A percentile compares a stretch with the other conserved stretches of the same genome.
Evolutionary conservation across 2,888 invertebrate species (phyloP).

Genomic region (Therioaphis trifolii): DNA sequence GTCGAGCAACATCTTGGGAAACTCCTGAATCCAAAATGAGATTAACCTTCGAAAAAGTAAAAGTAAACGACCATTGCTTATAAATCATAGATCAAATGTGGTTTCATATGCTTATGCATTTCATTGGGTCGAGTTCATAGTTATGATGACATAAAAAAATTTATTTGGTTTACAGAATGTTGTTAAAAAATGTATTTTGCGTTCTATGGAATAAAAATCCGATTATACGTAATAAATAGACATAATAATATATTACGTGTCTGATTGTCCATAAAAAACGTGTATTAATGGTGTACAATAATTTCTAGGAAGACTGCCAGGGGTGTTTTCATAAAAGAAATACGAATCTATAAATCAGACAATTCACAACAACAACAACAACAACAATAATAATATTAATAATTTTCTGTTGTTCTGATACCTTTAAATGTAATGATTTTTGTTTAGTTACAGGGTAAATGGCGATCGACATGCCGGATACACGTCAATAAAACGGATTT

Average conservation of each 20-base stretch:
- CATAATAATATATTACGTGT: neutral
- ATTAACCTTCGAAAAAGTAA: conserved; percentile 40
- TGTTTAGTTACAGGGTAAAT: conserved; percentile 38
- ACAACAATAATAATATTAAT: neutral
- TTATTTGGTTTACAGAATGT: conserved; percentile 20
- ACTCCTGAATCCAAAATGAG: neutral
- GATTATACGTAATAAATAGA: neutral
- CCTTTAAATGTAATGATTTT: neutral
- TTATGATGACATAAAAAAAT: conserved; percentile 32
- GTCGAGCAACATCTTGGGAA: neutral
- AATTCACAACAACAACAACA: neutral
- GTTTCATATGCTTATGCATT: neutral
- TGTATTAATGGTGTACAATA: neutral
- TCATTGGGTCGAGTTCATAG: neutral
- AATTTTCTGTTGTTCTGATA: neutral
- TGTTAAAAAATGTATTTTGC: neutral
- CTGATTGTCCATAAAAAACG: neutral
- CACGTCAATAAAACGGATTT: neutral
- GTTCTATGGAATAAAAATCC: conserved; percentile 42
- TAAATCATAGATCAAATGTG: neutral
- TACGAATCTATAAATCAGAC: neutral
- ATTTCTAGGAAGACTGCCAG: neutral
- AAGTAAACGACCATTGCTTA: neutral
- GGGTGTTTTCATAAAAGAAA: neutral
- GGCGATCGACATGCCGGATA: neutral